These are phyloP conservation scores for Bilobella aurantiaca DNA, from an alignment of 1,140 invertebrate genomes.

Conservation along the genomic window DNA sequence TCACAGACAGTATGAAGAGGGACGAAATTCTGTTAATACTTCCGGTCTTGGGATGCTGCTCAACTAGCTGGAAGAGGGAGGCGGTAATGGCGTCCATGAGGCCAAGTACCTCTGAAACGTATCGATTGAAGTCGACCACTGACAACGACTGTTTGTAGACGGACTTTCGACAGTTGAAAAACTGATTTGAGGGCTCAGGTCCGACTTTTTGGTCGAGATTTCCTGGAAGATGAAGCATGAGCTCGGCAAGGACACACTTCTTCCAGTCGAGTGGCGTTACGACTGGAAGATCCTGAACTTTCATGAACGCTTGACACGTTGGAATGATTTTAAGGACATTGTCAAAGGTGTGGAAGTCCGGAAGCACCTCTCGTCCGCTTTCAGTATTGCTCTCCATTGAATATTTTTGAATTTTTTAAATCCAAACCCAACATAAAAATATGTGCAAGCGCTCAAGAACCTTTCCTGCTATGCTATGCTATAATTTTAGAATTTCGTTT, in stretches of 20 bases:
- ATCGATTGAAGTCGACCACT: not conserved
- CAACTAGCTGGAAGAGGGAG: not conserved
- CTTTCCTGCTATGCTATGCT: not conserved
- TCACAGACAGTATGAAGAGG: not conserved
- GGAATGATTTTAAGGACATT: not conserved
- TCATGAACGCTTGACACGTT: not conserved
- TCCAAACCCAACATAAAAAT: not conserved
- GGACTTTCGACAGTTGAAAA: not conserved
- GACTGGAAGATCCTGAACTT: not conserved
- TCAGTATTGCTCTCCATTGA: not conserved
- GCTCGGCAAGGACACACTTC: not conserved
- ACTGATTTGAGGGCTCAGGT: not conserved
- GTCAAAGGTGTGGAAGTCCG: not conserved
- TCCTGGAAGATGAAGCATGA: not conserved
- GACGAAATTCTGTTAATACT: not conserved
- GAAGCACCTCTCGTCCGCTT: not conserved
- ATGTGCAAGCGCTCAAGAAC: not conserved
- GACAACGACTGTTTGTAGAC: not conserved
- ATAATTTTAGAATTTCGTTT: too few species aligned
- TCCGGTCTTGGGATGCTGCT: not conserved
- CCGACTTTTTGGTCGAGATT: not conserved
- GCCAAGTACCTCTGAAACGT: not conserved
- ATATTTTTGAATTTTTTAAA: not conserved
- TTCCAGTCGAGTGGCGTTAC: too few species aligned
- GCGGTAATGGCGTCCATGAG: not conserved